These are phyloP conservation scores for Acipenser transmontanus DNA, from an alignment of 2,797 vertebrate genomes.

Conservation along the genomic window DNA sequence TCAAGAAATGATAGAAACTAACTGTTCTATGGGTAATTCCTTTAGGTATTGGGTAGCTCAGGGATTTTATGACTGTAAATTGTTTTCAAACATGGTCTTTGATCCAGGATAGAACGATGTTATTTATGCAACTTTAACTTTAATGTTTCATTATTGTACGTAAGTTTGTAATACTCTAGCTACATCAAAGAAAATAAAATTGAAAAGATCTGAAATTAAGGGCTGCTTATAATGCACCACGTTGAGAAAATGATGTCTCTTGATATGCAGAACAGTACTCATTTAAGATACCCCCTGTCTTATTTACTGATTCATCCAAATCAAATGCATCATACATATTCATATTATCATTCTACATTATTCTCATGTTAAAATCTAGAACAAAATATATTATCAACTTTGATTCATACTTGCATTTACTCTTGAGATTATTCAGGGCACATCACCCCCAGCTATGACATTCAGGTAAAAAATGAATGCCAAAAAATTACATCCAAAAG, in stretches of 20 bases:
- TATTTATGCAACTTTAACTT: constrained; percentile 38
- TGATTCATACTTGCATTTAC: constrained; percentile 1
- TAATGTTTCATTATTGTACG: constrained; percentile 47
- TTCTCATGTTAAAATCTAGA: background rate
- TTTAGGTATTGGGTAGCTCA: too few species aligned
- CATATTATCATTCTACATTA: background rate
- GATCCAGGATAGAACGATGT: constrained; percentile 41
- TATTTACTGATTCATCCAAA: background rate
- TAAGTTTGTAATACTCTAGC: constrained; percentile 33
- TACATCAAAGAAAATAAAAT: constrained; percentile 41
- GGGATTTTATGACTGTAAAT: constrained; percentile 11
- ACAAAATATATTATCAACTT: constrained; percentile 1
- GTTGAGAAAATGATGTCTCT: background rate
- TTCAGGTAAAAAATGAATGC: background rate
- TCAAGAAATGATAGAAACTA: too few species aligned
- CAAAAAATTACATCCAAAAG: background rate
- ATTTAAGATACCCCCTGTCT: background rate
- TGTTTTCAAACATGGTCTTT: constrained; percentile 46
- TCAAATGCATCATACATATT: background rate
- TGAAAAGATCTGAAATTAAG: constrained; percentile 26
- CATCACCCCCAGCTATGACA: background rate
- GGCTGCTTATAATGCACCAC: background rate
- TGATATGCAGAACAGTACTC: background rate
- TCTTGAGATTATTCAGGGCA: constrained; percentile 3
- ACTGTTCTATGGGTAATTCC: too few species aligned